A percentile compares a stretch with the other conserved stretches of the same genome.
Evolutionary conservation across 2,113 vertebrate genomes (phyloP).

Genomic region (Bombycilla garrulus): DNA sequence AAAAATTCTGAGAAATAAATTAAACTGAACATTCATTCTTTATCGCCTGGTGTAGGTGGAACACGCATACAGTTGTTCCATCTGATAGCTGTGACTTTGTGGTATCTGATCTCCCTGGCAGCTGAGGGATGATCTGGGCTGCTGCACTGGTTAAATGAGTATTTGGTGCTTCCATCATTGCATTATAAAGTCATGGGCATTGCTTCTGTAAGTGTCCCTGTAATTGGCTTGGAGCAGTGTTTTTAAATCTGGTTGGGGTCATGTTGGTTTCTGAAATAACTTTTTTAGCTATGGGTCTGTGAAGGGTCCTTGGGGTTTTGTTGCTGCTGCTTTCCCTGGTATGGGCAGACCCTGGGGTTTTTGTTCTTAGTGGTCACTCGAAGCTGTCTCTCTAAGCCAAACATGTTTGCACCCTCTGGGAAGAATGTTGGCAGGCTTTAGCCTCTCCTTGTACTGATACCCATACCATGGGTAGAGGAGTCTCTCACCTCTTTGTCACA

Average conservation of each 20-base stretch:
- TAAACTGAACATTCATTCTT: neutral
- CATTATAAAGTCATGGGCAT: rapidly evolving
- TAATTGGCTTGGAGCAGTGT: neutral
- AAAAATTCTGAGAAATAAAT: neutral
- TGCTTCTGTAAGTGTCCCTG: neutral
- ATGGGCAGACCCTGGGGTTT: neutral
- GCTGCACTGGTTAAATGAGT: neutral
- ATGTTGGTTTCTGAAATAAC: neutral
- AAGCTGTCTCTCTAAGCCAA: neutral
- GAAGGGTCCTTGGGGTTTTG: neutral
- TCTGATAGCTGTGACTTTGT: neutral
- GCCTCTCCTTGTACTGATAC: neutral
- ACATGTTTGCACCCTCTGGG: neutral
- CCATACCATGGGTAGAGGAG: too few species aligned
- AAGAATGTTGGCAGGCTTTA: neutral
- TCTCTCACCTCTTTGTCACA: neutral
- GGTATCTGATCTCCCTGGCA: neutral
- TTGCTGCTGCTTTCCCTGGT: neutral
- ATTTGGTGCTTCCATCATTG: neutral
- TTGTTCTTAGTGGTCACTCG: rapidly evolving
- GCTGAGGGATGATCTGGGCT: neutral
- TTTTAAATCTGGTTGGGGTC: neutral
- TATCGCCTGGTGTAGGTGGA: neutral
- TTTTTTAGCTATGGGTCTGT: rapidly evolving
- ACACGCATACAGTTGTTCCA: rapidly evolving